Conservation (phyloP, 1,140 invertebrate genomes). For the Lepidurus packardi region DNA sequence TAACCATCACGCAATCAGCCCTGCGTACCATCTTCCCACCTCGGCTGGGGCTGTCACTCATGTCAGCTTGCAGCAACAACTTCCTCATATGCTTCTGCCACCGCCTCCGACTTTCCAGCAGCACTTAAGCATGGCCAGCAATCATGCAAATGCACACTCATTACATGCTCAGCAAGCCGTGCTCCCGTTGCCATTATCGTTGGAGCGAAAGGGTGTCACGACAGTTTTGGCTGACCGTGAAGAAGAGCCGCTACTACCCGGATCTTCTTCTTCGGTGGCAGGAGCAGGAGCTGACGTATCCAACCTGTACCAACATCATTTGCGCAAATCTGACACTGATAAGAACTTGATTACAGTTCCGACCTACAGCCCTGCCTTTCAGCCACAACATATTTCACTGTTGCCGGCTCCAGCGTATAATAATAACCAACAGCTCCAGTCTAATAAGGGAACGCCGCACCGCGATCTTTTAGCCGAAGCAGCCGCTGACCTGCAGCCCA, state of each 20-base stretch:
- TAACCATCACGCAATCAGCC: not conserved
- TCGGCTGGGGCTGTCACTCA: not conserved
- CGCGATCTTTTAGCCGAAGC: not conserved
- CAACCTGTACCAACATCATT: slow-evolving; percentile 20
- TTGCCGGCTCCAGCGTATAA: not conserved
- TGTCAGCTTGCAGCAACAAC: not conserved
- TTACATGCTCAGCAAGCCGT: not conserved
- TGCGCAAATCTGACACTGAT: not conserved
- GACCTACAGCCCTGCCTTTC: not conserved
- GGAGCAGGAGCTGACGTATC: too few relatives aligned
- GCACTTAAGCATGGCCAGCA: slow-evolving; percentile 3
- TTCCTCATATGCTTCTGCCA: not conserved
- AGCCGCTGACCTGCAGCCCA: not conserved
- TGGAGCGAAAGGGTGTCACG: slow-evolving; percentile 2
- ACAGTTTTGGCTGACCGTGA: slow-evolving; percentile 27
- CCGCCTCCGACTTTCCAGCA: slow-evolving; percentile 1
- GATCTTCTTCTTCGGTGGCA: slow-evolving; percentile 17
- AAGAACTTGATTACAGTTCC: slow-evolving; percentile 10
- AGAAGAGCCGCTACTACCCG: slow-evolving; percentile 6
- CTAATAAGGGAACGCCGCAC: slow-evolving; percentile 26
- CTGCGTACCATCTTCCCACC: not conserved
- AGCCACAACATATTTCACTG: not conserved
- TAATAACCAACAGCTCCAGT: not conserved
- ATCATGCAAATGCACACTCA: not conserved
- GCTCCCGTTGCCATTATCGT: not conserved